Evolutionary conservation across 2,113 vertebrate species (phyloP).

Genomic region (Tretioscincus oriximinensis): DNA sequence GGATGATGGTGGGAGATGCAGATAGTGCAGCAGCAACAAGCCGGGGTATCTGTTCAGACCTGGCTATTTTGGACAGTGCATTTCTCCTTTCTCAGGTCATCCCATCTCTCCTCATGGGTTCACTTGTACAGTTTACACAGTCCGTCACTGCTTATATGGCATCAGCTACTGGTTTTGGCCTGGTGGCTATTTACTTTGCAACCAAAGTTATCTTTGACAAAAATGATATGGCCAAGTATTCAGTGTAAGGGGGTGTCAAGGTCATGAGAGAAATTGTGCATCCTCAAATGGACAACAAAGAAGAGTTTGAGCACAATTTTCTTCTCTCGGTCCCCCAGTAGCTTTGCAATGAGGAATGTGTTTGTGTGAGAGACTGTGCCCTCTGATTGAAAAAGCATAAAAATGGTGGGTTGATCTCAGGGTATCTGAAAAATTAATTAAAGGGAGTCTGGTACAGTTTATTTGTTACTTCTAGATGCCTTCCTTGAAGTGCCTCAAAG

Average conservation of each 20-base stretch:
- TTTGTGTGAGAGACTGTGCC: no score
- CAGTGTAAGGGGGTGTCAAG: conserved; percentile 22
- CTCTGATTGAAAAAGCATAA: not conserved
- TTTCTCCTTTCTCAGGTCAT: conserved; percentile 87
- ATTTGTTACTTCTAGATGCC: conserved; percentile 47
- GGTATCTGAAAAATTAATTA: conserved; percentile 30
- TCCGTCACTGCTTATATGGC: conserved; percentile 83
- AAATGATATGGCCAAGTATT: conserved; percentile 73
- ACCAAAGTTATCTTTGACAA: conserved; percentile 81
- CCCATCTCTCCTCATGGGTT: conserved; percentile 82
- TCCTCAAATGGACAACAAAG: fast-evolving
- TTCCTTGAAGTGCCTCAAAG: conserved; percentile 29
- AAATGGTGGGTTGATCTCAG: conserved; percentile 50
- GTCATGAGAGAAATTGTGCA: fast-evolving
- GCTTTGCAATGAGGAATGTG: not conserved
- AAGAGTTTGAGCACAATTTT: not conserved
- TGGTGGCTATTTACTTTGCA: conserved; percentile 83
- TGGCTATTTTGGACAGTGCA: conserved; percentile 87
- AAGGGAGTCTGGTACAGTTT: not conserved
- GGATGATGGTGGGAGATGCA: conserved; percentile 55
- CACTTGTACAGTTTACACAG: conserved; percentile 81
- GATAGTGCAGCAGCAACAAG: conserved; percentile 45
- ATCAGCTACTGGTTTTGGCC: conserved; percentile 74
- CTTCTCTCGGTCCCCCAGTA: fast-evolving
- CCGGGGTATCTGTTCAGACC: conserved; percentile 84